phyloP scores from a whole-genome alignment of 1,140 invertebrate species.

The Aphis craccivora region DNA sequence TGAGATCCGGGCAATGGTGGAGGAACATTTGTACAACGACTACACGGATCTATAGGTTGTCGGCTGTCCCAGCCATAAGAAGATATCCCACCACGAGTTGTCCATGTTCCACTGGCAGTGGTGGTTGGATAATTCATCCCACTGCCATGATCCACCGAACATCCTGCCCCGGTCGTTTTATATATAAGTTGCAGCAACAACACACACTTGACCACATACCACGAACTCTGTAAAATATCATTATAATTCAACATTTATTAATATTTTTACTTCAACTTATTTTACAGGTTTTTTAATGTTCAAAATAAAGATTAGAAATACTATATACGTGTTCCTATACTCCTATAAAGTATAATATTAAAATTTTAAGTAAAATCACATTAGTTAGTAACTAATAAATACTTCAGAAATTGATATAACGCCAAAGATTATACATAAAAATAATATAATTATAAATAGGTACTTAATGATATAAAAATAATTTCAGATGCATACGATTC shows the following conservation, averaged over 20 bases:
- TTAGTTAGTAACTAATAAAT: background rate
- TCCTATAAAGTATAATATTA: background rate
- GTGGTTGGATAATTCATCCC: conserved; percentile 60
- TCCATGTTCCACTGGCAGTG: conserved; percentile 62
- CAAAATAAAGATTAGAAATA: background rate
- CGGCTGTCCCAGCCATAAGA: conserved; percentile 59
- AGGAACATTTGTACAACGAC: conserved; percentile 31
- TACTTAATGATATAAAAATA: background rate
- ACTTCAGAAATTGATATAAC: background rate
- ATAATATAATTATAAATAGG: background rate
- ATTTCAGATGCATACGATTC: background rate
- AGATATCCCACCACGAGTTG: conserved; percentile 62
- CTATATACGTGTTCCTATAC: background rate
- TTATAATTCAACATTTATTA: background rate
- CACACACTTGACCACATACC: conserved; percentile 11
- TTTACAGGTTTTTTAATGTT: background rate
- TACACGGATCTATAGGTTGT: conserved; percentile 53
- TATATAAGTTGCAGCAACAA: conserved; percentile 33
- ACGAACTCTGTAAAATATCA: conserved; percentile 8
- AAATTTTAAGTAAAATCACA: background rate
- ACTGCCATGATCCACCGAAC: conserved; percentile 40
- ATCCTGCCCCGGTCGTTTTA: conserved; percentile 29
- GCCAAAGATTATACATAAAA: background rate
- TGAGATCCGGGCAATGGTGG: conserved; percentile 45
- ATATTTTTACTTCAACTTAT: background rate